Evolutionary conservation across 2,113 vertebrate species (phyloP).

Genomic region (Vombatus ursinus): DNA sequence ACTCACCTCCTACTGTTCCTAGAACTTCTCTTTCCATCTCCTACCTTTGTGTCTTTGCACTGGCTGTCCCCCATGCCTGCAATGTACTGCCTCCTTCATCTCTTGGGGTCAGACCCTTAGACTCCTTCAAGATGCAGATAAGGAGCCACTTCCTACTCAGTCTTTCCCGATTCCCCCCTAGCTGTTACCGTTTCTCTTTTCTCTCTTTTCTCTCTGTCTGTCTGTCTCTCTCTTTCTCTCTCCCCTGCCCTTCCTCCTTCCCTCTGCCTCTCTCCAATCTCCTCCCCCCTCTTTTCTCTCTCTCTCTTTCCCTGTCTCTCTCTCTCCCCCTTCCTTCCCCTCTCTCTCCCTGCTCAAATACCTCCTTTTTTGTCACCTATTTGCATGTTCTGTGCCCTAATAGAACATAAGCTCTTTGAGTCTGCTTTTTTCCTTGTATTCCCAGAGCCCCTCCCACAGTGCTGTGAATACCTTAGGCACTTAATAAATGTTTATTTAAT

Average conservation of each 20-base stretch:
- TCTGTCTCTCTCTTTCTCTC: no score
- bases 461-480: neutral
- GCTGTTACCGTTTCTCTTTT: neutral
- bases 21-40: neutral
- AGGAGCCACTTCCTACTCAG: neutral
- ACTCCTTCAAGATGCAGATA: neutral
- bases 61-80: neutral
- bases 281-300: neutral
- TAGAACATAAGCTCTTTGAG: neutral
- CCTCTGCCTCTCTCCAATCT: no score
- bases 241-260: no score
- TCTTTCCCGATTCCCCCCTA: neutral
- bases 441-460: neutral
- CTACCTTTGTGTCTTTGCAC: neutral
- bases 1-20: neutral
- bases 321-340: neutral
- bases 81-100: neutral
- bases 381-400: neutral
- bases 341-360: neutral
- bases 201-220: neutral
- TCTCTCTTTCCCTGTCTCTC: neutral
- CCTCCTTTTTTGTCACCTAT: neutral
- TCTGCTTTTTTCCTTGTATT: neutral
- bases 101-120: neutral
- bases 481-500: neutral